Base-by-base conservation (phyloP, 2,888 invertebrate species). In the Drosophila engyochracea region DNA sequence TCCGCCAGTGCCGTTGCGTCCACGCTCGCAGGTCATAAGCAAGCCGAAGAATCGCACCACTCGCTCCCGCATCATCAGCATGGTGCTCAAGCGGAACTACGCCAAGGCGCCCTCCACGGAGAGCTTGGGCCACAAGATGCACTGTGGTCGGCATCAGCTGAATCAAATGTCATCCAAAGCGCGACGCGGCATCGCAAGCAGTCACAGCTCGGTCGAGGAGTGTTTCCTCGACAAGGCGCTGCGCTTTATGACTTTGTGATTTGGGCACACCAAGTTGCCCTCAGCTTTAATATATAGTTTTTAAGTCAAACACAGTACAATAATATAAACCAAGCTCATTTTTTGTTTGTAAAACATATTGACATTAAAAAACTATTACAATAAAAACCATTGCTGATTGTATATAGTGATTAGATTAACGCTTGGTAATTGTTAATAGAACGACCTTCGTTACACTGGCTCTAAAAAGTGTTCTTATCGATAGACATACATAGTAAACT, bases 191-290 rank as follows among this genome's bases (percentile, higher is more conserved):
- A 73, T 67, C n/a, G 81, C 74, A 52, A 69, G 60, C 54, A 33
- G 33, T 2, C 71, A 75, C 7, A 74, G 72, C 0, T 76, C 87
- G 0, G 37, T 80, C 2, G 85, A 91, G 31, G 79, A 83, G 39
- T 75, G 88, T 33, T 91, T 91, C 67, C 70, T 92, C 12, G 82
- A 91, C 70, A 92, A 89, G 58, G 92, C 92, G 4, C 61, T 92
- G 76, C 85, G 92, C 31, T 91, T 90, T 61, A 72, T 92, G 51
- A 91, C 92, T 51, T 80, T 92, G 79, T 92, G 70, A 81, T 70
- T 41, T 7, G 1, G 22, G 1, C 31, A 28, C 30, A 16, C 30
- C 19, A 0, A 44, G 25, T 28, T 30, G 39, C 7, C 49, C 25
- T 9, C 41, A 59, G 57, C 60, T 64, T 77, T 71, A 69, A 54